phyloP scores from a whole-genome alignment of 2,797 vertebrate species.

The Lophotriccus pileatus region DNA sequence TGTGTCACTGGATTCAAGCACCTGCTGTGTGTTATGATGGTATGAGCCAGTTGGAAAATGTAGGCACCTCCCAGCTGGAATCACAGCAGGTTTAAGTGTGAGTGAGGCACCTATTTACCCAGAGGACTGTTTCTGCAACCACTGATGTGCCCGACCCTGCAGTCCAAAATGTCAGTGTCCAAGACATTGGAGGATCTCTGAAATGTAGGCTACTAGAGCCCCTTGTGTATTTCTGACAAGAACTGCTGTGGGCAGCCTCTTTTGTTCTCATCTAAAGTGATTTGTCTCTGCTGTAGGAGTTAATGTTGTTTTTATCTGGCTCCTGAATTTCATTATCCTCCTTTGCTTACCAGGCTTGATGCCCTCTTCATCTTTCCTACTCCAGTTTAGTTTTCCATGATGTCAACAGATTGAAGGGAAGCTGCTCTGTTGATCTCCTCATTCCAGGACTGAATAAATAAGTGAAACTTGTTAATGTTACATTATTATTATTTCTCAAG shows the following conservation, averaged over 20 bases:
- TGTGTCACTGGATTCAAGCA: background rate
- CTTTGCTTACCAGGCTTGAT: background rate
- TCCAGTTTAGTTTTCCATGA: background rate
- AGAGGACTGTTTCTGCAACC: background rate
- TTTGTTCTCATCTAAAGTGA: background rate
- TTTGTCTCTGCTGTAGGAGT: background rate
- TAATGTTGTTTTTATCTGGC: background rate
- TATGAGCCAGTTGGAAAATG: background rate
- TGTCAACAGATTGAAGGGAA: background rate
- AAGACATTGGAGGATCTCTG: background rate
- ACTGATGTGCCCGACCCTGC: background rate
- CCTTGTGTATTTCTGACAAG: background rate
- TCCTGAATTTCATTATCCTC: background rate
- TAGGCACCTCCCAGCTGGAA: background rate
- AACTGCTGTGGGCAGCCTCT: background rate
- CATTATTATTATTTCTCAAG: slow-evolving; percentile 2
- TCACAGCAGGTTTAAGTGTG: background rate
- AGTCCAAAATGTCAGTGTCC: background rate
- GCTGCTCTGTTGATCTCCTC: background rate
- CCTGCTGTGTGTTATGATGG: rapidly evolving
- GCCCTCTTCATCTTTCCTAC: background rate
- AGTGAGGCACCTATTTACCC: rapidly evolving
- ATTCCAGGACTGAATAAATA: background rate
- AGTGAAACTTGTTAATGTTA: background rate
- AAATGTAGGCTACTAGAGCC: background rate